Percentiles rank a stretch among this genome's conserved stretches.
These are phyloP conservation scores for Chelonia mydas DNA, from an alignment of 2,797 vertebrate genomes.

Conservation along the genomic window DNA sequence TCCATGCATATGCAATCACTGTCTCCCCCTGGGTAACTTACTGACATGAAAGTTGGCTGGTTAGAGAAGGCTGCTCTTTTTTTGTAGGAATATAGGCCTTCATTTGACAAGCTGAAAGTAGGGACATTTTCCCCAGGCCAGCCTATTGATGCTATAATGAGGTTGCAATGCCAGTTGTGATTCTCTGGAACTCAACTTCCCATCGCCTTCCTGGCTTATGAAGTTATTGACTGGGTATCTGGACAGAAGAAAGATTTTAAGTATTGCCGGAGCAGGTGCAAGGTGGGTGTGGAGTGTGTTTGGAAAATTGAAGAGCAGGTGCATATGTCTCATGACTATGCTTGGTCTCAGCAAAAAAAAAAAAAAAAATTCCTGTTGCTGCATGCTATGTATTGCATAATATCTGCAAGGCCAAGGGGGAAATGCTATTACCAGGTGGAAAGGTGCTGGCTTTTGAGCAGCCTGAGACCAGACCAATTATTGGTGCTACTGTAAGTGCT, in stretches of 20 bases:
- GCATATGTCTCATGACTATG: neutral
- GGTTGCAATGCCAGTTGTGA: neutral
- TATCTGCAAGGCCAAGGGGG: neutral
- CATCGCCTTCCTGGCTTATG: neutral
- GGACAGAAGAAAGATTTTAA: neutral
- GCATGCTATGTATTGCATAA: neutral
- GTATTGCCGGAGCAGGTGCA: neutral
- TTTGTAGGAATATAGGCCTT: neutral
- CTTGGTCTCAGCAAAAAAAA: neutral
- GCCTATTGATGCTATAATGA: neutral
- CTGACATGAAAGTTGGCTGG: too few species aligned
- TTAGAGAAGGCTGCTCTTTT: too few species aligned
- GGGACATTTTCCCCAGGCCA: neutral
- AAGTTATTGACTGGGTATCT: too few species aligned
- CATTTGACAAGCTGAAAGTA: neutral
- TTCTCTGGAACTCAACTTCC: neutral
- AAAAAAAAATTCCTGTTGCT: neutral
- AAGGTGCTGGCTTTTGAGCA: too few species aligned
- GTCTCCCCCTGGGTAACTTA: too few species aligned
- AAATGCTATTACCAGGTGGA: neutral
- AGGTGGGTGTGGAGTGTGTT: neutral
- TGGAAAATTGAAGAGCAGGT: neutral
- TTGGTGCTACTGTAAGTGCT: too few species aligned
- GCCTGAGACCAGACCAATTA: too few species aligned
- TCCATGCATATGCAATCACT: too few species aligned